Conservation (phyloP, 2,113 vertebrate species). For the Bubo bubo region DNA sequence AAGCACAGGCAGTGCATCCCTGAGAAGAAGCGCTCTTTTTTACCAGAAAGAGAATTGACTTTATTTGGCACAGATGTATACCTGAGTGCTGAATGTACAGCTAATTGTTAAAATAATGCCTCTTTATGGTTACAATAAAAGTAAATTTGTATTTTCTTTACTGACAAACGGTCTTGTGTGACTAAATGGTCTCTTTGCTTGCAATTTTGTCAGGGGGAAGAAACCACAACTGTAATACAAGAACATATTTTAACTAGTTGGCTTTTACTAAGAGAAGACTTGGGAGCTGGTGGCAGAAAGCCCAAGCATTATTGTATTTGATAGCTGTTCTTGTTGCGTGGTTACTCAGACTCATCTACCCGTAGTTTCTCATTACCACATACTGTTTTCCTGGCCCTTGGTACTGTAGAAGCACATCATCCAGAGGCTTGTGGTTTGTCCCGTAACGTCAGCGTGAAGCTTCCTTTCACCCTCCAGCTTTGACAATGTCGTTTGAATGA, state of each 20-base stretch:
- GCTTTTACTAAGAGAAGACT: not conserved
- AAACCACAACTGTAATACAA: not conserved
- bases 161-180: not conserved
- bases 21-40: slow-evolving; percentile 15
- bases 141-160: slow-evolving; percentile 61
- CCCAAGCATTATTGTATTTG: not conserved
- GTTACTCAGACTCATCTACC: not conserved
- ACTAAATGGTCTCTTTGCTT: not conserved
- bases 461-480: not conserved
- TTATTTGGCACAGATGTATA: slow-evolving; percentile 7
- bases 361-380: not conserved
- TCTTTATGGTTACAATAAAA: slow-evolving; percentile 52
- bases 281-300: not conserved
- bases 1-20: not conserved
- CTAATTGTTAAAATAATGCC: slow-evolving; percentile 47
- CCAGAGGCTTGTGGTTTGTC: not conserved
- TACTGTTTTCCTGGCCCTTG: not conserved
- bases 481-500: not conserved
- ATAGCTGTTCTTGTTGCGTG: not conserved
- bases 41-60: slow-evolving; percentile 11
- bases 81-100: slow-evolving; percentile 12
- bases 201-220: not conserved
- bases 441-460: not conserved
- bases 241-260: not conserved
- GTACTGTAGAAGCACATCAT: not conserved